Conservation (phyloP, 1,140 invertebrate genomes). For the Hyles vespertilio region DNA sequence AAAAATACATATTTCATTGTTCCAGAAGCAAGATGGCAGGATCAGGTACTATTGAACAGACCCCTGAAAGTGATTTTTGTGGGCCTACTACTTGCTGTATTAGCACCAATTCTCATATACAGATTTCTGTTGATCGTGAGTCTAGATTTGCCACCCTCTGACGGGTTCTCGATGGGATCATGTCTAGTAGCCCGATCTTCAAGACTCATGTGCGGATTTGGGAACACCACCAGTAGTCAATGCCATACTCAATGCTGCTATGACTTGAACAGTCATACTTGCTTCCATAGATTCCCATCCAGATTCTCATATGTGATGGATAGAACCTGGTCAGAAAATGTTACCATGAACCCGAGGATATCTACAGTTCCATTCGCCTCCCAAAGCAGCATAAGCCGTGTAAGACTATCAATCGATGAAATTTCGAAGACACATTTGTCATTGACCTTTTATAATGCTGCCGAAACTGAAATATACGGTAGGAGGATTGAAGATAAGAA, state of each 20-base stretch:
- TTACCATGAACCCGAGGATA: slow-evolving; percentile 40
- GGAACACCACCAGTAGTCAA: slow-evolving; percentile 24
- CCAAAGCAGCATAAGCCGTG: slow-evolving; percentile 32
- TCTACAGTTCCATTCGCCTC: slow-evolving; percentile 42
- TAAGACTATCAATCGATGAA: slow-evolving; percentile 53
- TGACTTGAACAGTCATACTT: slow-evolving; percentile 39
- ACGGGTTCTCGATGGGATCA: slow-evolving; percentile 51
- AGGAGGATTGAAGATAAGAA: slow-evolving; percentile 39
- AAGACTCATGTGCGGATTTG: slow-evolving; percentile 48
- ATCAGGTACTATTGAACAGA: slow-evolving; percentile 47
- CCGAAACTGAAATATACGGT: slow-evolving; percentile 20
- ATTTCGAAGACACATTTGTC: slow-evolving; percentile 44
- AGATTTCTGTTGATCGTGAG: slow-evolving; percentile 39
- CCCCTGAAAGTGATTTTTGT: slow-evolving; percentile 37
- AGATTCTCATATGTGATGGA: slow-evolving; percentile 53
- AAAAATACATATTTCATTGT: slow-evolving; percentile 14
- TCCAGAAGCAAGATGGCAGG: slow-evolving; percentile 57
- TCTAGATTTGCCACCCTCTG: slow-evolving; percentile 39
- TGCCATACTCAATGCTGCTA: slow-evolving; percentile 62
- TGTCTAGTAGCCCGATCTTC: slow-evolving; percentile 39
- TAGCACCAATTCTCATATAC: slow-evolving; percentile 47
- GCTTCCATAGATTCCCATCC: slow-evolving; percentile 58
- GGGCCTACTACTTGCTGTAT: slow-evolving; percentile 31
- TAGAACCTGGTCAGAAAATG: slow-evolving; percentile 41
- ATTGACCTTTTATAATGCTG: slow-evolving; percentile 46